Evolutionary conservation across 2,113 vertebrate genomes (phyloP).

Genomic region (Epinephelus moara): DNA sequence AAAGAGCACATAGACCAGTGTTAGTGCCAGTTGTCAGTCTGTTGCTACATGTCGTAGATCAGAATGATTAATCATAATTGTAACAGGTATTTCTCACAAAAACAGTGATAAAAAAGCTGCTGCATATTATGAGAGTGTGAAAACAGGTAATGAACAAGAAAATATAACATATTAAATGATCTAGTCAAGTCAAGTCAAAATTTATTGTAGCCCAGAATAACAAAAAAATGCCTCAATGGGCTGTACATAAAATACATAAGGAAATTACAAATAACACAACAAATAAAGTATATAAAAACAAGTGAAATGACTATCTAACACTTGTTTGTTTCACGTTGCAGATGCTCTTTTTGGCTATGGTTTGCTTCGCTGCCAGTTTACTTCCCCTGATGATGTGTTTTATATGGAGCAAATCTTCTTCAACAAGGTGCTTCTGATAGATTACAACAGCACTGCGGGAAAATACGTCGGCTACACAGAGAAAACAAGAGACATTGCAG

Average conservation of each 20-base stretch:
- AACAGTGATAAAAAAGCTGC: too few relatives aligned
- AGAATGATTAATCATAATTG: too few relatives aligned
- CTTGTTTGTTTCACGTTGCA: slow-evolving; percentile 34
- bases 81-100: too few relatives aligned
- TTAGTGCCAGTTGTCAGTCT: too few relatives aligned
- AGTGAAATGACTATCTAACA: background rate
- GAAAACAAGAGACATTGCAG: background rate
- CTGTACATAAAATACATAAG: too few relatives aligned
- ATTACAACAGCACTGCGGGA: slow-evolving; percentile 61
- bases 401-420: slow-evolving; percentile 35
- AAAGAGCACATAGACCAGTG: background rate
- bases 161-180: background rate
- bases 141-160: background rate
- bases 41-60: too few relatives aligned
- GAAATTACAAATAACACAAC: too few relatives aligned
- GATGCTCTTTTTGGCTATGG: slow-evolving; percentile 22
- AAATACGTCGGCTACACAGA: slow-evolving; percentile 35
- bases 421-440: slow-evolving; percentile 35
- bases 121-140: background rate
- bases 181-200: too few relatives aligned
- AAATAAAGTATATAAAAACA: too few relatives aligned
- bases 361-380: slow-evolving; percentile 13
- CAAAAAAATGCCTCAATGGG: too few relatives aligned
- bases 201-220: too few relatives aligned
- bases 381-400: background rate